Evolutionary conservation across 2,888 invertebrate species (phyloP).

Genomic region (Pardosa pseudoannulata): DNA sequence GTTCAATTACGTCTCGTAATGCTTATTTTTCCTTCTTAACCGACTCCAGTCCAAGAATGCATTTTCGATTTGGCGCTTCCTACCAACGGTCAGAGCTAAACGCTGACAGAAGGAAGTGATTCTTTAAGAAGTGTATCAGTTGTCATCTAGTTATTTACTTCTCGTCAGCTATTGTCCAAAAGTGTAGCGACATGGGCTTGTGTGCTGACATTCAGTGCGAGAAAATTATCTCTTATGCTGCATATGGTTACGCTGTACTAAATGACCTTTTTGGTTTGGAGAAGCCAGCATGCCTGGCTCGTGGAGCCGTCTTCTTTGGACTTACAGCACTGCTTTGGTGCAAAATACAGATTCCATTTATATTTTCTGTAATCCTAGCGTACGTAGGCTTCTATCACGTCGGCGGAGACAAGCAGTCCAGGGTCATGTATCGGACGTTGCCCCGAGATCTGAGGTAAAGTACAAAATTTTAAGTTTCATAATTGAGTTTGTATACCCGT

Average conservation of each 20-base stretch:
- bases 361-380: constrained; percentile 17
- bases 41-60: no score
- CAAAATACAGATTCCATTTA: neutral
- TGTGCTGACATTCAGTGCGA: neutral
- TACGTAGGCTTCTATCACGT: constrained; percentile 1
- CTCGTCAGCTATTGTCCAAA: no score
- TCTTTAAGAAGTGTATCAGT: no score
- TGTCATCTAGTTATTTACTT: no score
- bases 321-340: neutral
- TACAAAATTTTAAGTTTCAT: neutral
- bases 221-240: neutral
- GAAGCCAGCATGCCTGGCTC: constrained; percentile 4
- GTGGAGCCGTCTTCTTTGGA: constrained; percentile 23
- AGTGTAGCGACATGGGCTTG: neutral
- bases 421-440: constrained; percentile 12
- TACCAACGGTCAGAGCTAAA: no score
- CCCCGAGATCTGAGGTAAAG: constrained; percentile 38
- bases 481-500: no score
- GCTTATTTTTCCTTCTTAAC: no score
- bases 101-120: no score
- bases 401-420: constrained; percentile 26
- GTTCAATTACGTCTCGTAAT: no score
- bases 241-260: constrained; percentile 1
- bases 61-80: no score
- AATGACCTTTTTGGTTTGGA: constrained; percentile 41